Base-by-base conservation (phyloP, 2,797 vertebrate species). In the Yasuhikotakia modesta region DNA sequence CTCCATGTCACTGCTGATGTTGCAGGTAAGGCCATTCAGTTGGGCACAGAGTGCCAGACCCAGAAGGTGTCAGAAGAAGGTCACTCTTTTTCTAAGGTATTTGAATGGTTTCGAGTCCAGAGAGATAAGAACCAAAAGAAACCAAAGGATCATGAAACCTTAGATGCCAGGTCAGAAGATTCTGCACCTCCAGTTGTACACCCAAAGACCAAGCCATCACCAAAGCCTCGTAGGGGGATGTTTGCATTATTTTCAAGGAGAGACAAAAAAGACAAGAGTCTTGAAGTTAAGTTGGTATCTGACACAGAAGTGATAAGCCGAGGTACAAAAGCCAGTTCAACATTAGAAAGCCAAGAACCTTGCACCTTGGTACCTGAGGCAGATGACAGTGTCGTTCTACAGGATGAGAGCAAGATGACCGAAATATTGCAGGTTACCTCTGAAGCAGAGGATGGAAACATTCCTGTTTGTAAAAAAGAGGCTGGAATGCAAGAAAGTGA, bases 11-110 rank as follows among this genome's bases (percentile, higher is more conserved):
- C 82, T 86, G 84, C 85, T 82, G 84, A 89, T 87, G 90, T 91
- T 78, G 88, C 91, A 95, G 94, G 94, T 95, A 95, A 96, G 93
- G 87, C 81, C 83, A 70, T 83, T 90, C 82, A 90, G 76, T 81
- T 87, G 84, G 87, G 87, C 68, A 84, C 87, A 77, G 85, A 53
- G 82, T 82, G 77, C 83, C 81, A 76, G 85, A 72, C 81, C 83
- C 79, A 81, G 82, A 89, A 91, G 70, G 71, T 86, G 58, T 73
- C 83, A 81, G 91, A 89, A 72, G 85, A 89, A 0, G 45, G 85
- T 79, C 86, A 87, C 63, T 91, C 91, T 85, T 87, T 93, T 82
- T 86, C 87, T 82, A 87, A 91, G 87, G 87, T 90, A 69, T 81
- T 92, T 87, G 90, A 93, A 58, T 90, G 91, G 91, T 91, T 94